Evolutionary conservation across 1,140 invertebrate genomes (phyloP), one percentile per base, ranked within the genome.

Genomic region (Semibalanus balanoides): DNA sequence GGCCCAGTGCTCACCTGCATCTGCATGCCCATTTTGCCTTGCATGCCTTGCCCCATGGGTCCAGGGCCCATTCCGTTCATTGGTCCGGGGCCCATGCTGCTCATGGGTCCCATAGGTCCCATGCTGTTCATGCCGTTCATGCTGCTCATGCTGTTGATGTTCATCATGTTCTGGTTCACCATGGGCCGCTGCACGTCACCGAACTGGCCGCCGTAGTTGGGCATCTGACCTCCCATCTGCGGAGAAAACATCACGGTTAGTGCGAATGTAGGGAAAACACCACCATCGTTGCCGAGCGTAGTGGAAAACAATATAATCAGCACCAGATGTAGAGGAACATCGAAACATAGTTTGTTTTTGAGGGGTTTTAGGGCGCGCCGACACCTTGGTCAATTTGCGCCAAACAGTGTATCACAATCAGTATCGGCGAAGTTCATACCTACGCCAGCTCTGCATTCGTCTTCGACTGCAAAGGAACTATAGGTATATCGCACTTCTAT

Each of bases 121-220:
- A 80, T 80, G 74, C 79, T 80, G 31, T 79, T 80, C 79, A 80
- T 80, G 69, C 79, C 79, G 70, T 80, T 80, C 79, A 80, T 80
- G 40, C 77, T 78, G 73, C 78, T 79, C 76, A 75, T 78, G 75
- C 77, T 77, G 77, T 74, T 77, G 77, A 78, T 80, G 28, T 31
- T 77, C 76, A 79, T 76, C 75, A 78, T 28, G 31, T 76, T 80
- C 76, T 78, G 79, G 29, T 78, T 79, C 71, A 64, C 51, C 51
- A 76, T 77, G 11, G 79, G 76, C 14, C 79, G 75, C 74, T 78
- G 77, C 74, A 79, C 77, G 31, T 76, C 43, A 72, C 76, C 78
- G 14, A 76, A 78, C 1, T 78, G 77, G 0, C 79, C 79, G 19
- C 76, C 77, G 78, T 76, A 78, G n/a, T 78, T 78, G 0, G 73